Percentiles rank a stretch among this genome's conserved stretches.
Conservation (phyloP, 2,797 vertebrate species). For the Mormyrops attenuatus region DNA sequence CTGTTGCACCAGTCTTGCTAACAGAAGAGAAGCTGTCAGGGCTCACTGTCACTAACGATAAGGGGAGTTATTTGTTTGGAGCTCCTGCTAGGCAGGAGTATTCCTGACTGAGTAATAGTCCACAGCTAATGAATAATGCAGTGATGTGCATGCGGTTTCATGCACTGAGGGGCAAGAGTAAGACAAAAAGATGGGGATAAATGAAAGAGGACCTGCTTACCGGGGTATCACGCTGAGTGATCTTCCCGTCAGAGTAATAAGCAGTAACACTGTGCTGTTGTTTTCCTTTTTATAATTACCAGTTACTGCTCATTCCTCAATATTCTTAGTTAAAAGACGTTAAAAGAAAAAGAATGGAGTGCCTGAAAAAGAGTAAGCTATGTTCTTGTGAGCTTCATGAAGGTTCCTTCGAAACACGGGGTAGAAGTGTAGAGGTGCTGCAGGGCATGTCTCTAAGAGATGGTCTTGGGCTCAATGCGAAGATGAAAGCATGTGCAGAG, state of each 20-base stretch:
- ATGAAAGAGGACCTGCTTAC: slow-evolving; percentile 7
- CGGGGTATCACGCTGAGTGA: background rate
- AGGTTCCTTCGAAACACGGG: background rate
- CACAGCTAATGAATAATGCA: slow-evolving; percentile 17
- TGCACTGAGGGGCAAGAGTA: background rate
- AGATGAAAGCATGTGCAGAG: background rate
- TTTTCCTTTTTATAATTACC: background rate
- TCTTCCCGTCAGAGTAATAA: background rate
- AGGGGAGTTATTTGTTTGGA: slow-evolving; percentile 18
- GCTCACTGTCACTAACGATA: slow-evolving; percentile 5
- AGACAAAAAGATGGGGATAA: slow-evolving; percentile 6
- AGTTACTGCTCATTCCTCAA: background rate
- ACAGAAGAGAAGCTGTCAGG: slow-evolving; percentile 1
- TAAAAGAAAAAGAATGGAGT: background rate
- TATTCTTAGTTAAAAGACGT: background rate
- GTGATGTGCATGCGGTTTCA: background rate
- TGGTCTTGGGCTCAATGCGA: background rate
- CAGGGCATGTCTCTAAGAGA: background rate
- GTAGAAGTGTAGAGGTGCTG: background rate
- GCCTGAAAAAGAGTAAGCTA: background rate
- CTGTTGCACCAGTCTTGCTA: background rate
- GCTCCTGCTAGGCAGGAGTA: background rate
- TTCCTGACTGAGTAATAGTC: slow-evolving; percentile 16
- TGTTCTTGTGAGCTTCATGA: background rate
- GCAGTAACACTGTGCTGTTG: background rate